Evolutionary conservation across 2,113 vertebrate genomes (phyloP), one percentile per base, ranked within the genome.

Genomic region (Misgurnus mizolepis): DNA sequence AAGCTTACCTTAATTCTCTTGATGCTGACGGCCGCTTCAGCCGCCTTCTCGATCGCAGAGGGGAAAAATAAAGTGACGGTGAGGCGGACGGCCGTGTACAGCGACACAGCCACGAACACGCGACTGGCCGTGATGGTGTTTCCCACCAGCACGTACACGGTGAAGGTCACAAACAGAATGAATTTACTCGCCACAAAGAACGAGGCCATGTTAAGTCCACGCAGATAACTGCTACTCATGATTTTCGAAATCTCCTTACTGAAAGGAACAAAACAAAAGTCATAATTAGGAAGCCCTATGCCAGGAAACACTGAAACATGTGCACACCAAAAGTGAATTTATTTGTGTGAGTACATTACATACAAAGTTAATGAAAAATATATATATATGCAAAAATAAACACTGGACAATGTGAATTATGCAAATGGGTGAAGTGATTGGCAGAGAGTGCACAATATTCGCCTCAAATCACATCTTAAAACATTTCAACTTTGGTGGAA

Each of bases 1-100:
- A 43, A 15, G 5, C 3, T 82, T 90, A 99, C 97, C 93, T 98
- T 92, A 86, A 99, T 98, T 47, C 97, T 94, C 2, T 80, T 92
- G 80, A 98, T 93, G 93, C 97, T 98, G 89, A 99, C 87, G 6
- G 95, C 41, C 0, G 95, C 73, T 86, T 98, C 97, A 0, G 96
- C 98, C 7, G 91, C 90, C 81, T 85, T 96, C 91, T 98, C 96
- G 0, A 99, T 88, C 55, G 97, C 97, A 0, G 90, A 43, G 0
- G 97, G 97, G 87, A 99, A 98, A 92, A 98, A 98, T 8, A 98
- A 95, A 0, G 97, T 98, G 79, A 98, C 93, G 0, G 95, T 98
- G 91, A 98, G 88, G 7, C 96, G 90, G 49, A 98, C 94, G 0
- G 96, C 94, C 0, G 91, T 88, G 0, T 98, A 98, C 12, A 99